phyloP scores from a whole-genome alignment of 2,888 invertebrate species.

The Smittia aterrima region DNA sequence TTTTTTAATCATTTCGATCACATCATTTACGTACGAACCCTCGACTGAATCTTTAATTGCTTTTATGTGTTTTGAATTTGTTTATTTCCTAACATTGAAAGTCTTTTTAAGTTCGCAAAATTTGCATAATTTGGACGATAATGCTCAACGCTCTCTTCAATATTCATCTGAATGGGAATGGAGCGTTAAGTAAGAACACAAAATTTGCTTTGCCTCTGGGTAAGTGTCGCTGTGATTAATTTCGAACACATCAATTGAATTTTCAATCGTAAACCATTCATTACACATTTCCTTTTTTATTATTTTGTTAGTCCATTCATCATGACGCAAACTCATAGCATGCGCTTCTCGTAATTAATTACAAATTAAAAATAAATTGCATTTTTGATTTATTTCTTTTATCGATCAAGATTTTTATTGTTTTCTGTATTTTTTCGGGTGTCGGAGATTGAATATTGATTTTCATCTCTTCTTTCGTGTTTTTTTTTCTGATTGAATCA shows the following conservation, averaged over 20 bases:
- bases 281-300: background rate
- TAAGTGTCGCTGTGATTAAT: slow-evolving; percentile 33
- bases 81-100: too few relatives aligned
- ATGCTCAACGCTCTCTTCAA: too few relatives aligned
- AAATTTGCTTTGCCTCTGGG: background rate
- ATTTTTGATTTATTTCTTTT: slow-evolving; percentile 27
- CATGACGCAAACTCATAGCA: slow-evolving; percentile 1
- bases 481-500: slow-evolving; percentile 54
- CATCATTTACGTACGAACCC: too few relatives aligned
- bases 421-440: too few relatives aligned
- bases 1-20: too few relatives aligned
- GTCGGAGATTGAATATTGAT: background rate
- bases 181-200: too few relatives aligned
- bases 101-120: too few relatives aligned
- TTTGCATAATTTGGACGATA: too few relatives aligned
- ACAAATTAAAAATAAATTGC: slow-evolving; percentile 25
- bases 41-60: too few relatives aligned
- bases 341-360: slow-evolving; percentile 33
- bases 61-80: too few relatives aligned
- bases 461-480: slow-evolving; percentile 39
- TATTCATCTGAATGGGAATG: too few relatives aligned
- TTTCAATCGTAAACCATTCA: background rate
- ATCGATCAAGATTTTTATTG: slow-evolving; percentile 8
- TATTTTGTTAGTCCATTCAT: background rate
- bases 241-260: background rate